Evolutionary conservation across 2,888 invertebrate genomes (phyloP).

Genomic region (Phaedon cochleariae): DNA sequence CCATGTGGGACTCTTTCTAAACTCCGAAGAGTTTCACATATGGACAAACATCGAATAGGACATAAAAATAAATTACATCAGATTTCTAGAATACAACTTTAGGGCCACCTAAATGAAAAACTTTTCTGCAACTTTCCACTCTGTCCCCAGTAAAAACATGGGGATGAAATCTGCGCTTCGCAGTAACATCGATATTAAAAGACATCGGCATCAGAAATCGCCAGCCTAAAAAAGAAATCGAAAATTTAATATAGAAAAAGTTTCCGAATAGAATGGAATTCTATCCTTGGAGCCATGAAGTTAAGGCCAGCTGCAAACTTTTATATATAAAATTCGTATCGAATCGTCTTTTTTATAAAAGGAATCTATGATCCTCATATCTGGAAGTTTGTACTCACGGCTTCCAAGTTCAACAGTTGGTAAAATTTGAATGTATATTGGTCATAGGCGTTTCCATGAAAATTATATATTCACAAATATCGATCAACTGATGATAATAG

Average conservation of each 20-base stretch:
- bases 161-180: conserved; percentile 9
- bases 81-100: not conserved
- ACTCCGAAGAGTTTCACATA: not conserved
- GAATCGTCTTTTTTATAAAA: conserved; percentile 26
- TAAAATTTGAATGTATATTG: not conserved
- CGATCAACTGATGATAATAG: too few species aligned
- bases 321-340: conserved; percentile 26
- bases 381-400: conserved; percentile 11
- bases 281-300: conserved; percentile 24
- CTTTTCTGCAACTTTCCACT: not conserved
- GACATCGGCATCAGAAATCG: conserved; percentile 20
- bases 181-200: conserved; percentile 26
- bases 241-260: conserved; percentile 33
- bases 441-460: not conserved
- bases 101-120: not conserved
- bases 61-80: not conserved
- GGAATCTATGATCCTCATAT: conserved; percentile 28
- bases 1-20: too few species aligned
- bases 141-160: conserved; percentile 6
- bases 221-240: conserved; percentile 22
- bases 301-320: conserved; percentile 28
- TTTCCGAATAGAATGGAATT: conserved; percentile 31
- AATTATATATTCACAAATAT: too few species aligned
- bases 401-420: conserved; percentile 34
- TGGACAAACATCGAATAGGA: not conserved